Evolutionary conservation across 2,888 invertebrate genomes (phyloP), one percentile per base, ranked within the genome.

Genomic region (Isoperla grammatica): DNA sequence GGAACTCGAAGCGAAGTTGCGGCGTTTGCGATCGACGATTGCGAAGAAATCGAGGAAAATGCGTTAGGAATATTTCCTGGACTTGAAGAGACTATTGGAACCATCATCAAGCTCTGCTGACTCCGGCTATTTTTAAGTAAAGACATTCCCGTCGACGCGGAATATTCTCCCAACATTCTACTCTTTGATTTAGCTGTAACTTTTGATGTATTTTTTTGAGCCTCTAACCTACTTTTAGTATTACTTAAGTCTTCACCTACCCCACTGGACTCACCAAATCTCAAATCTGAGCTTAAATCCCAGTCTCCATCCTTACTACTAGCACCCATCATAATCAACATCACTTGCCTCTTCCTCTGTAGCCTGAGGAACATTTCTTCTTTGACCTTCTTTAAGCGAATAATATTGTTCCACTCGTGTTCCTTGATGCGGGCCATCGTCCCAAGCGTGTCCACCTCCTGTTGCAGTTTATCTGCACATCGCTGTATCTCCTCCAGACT

Each of bases 401-500:
- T 73, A 57, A 93, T 85, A 61, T 88, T 86, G 71, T 92, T 90
- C 88, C 90, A 90, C 73, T 93, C 92, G 67, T 85, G 81, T 75
- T 93, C 93, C 72, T 92, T 92, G 69, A 86, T 84, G 68, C 83
- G 82, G 0, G 90, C 86, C 55, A 90, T 75, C 67, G 86, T 87
- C 64, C 86, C 80, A 61, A 92, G 74, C 0, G 86, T 84, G 68
- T 86, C 80, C 62, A 89, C 67, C 63, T 71, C 71, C 56, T 68
- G 66, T 54, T 69, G 74, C 5, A 87, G 75, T 67, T 84, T 84
- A 68, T 85, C 83, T 1, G 84, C 82, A 65, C 84, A 83, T 66
- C 79, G 78, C 62, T 82, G 81, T 64, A 84, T 79, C 63, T 81
- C 79, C 39, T 83, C 82, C 1, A 83, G 71, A 63, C 79, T 83